Evolutionary conservation across 1,140 invertebrate genomes (phyloP).

Genomic region (Calliphora vicina): DNA sequence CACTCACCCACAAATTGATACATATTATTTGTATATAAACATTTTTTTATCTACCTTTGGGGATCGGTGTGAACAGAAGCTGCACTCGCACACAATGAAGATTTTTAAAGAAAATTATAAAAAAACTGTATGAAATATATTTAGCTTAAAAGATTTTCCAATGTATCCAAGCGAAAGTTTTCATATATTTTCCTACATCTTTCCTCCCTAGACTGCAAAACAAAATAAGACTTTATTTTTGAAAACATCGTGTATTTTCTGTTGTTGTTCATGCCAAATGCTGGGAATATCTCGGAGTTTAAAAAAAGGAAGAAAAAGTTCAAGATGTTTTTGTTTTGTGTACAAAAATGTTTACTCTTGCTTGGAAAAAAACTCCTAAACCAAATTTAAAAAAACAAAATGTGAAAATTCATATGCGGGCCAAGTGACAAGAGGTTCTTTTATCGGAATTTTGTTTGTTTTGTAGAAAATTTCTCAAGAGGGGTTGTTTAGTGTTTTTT

Average conservation of each 20-base stretch:
- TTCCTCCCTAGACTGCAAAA: background rate
- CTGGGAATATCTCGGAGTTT: background rate
- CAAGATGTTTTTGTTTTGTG: background rate
- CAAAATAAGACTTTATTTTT: background rate
- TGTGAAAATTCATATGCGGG: background rate
- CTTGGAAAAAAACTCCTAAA: too few relatives aligned
- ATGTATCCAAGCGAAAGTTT: background rate
- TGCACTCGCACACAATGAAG: too few relatives aligned
- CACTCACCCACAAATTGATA: too few relatives aligned
- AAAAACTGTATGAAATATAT: background rate
- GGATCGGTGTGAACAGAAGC: conserved; percentile 11
- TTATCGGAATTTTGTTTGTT: background rate
- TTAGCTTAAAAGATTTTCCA: conserved; percentile 27
- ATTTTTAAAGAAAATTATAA: background rate
- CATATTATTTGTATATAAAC: too few relatives aligned
- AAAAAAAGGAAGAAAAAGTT: background rate
- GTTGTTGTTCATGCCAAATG: background rate
- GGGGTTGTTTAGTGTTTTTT: background rate
- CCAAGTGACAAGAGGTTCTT: background rate
- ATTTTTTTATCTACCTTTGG: background rate
- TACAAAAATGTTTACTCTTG: background rate
- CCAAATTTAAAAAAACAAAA: background rate
- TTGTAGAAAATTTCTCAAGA: background rate
- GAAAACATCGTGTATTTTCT: background rate
- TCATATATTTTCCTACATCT: background rate